Percentiles rank a stretch among this genome's conserved stretches.
Evolutionary conservation across 2,888 invertebrate genomes (phyloP).

Genomic region (Gibbula magus): DNA sequence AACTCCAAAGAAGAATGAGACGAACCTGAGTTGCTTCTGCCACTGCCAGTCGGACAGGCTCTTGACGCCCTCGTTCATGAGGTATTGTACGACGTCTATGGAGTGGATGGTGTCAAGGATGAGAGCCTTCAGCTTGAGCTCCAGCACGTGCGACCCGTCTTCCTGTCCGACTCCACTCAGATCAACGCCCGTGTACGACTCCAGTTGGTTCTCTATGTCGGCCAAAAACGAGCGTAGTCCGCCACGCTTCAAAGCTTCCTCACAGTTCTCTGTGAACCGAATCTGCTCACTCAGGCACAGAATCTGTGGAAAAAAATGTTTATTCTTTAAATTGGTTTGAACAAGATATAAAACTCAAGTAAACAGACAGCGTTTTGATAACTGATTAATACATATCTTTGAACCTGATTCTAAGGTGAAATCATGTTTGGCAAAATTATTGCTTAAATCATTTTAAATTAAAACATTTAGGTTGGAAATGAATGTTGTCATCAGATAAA

Average conservation of each 20-base stretch:
- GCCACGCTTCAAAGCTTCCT: constrained; percentile 85
- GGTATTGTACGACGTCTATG: constrained; percentile 86
- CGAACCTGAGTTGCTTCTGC: constrained; percentile 92
- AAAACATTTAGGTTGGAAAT: no score
- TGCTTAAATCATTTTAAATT: no score
- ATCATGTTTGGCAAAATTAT: no score
- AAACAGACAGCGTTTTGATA: no score
- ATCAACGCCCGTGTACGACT: constrained; percentile 75
- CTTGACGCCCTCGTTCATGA: constrained; percentile 82
- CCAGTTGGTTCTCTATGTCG: constrained; percentile 75
- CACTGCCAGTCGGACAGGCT: constrained; percentile 90
- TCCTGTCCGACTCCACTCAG: constrained; percentile 60
- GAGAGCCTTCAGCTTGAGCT: constrained; percentile 92
- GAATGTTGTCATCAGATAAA: no score
- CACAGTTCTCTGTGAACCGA: constrained; percentile 88
- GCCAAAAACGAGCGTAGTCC: constrained; percentile 67
- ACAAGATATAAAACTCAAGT: no score
- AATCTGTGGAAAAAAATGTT: constrained; percentile 76
- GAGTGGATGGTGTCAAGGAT: constrained; percentile 95
- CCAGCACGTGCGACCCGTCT: constrained; percentile 75
- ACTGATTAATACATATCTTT: no score
- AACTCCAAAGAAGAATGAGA: background rate
- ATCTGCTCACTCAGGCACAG: constrained; percentile 90
- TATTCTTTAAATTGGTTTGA: no score
- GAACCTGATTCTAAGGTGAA: no score